Evolutionary conservation across 2,113 vertebrate species (phyloP), one percentile per base, ranked within the genome.

Genomic region (Spilogale gracilis): DNA sequence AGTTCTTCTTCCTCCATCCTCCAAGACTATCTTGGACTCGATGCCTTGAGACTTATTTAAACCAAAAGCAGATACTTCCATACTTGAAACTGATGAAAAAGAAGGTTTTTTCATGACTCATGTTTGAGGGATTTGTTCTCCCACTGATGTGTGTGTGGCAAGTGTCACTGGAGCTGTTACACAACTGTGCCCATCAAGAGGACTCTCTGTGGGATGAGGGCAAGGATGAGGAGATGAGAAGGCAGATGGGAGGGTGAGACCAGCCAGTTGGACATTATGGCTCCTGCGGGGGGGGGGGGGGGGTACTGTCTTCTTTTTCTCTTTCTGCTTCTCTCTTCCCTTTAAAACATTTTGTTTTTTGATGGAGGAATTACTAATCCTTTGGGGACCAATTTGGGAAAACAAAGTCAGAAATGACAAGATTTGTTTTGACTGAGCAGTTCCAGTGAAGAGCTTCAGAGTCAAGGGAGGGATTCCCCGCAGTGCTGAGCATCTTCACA

Each of bases 281-380:
- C 76, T 85, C 43, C 48, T 5, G 12, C 38, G 38, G 38, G 38
- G 38, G 38, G 38, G 38, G 38, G 38, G 38, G 38, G 9, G 17
- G 11, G 1, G 10, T 4, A 67, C 9, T 9, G 6, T 13, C 52
- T 63, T 58, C 56, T 30, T 13, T 89, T 92, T 90, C 58, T 54
- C 14, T 82, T 32, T 45, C 3, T 56, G 5, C 23, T 76, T 86
- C n/a, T 92, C 52, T 61, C 38, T 97, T 69, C 9, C 65, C 56
- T 32, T 94, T 78, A 78, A 94, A 69, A 58, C 11, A 38, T 83
- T 92, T n/a, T 52, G 3, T 63, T 74, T 74, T 74, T 94, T 69
- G 56, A 38, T 76, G 92, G 89, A 94, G 86, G 56, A 32, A 89
- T n/a, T 93, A 90, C 83, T 93, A 65, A 67, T 89, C 14, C 20